Conservation (phyloP, 53 echinoderm and acorn worm genomes). For the Echinometra lucunter region DNA sequence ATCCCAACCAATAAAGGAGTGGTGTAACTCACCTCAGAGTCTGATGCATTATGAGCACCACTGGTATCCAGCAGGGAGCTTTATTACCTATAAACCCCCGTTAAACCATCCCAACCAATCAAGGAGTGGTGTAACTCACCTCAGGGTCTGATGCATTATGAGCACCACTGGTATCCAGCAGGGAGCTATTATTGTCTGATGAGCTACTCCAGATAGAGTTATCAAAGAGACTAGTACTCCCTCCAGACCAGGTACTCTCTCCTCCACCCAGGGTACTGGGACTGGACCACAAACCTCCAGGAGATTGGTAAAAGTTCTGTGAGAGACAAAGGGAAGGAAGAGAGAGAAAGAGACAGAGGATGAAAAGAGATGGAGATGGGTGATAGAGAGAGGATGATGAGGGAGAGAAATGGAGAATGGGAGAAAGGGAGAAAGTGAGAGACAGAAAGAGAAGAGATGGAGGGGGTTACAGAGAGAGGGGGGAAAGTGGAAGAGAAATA, state of each 20-base stretch:
- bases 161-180: constrained; percentile 79
- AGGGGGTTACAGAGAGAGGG: not conserved
- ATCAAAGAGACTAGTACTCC: constrained; percentile 46
- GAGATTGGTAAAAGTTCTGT: constrained; percentile 59
- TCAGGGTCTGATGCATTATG: constrained; percentile 56
- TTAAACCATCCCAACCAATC: not conserved
- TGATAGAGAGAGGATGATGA: not conserved
- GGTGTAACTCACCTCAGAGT: no score
- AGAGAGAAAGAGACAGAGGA: not conserved
- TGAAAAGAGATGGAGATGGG: not conserved
- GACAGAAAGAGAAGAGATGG: not conserved
- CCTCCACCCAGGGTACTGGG: constrained; percentile 35
- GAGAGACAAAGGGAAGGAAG: not conserved
- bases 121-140: not conserved
- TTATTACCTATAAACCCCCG: no score
- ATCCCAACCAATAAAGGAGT: no score
- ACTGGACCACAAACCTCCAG: constrained; percentile 33
- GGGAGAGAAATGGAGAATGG: not conserved
- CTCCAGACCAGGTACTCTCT: constrained; percentile 57
- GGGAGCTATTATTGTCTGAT: constrained; percentile 76
- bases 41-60: no score
- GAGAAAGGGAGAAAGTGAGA: not conserved
- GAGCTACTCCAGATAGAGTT: constrained; percentile 90
- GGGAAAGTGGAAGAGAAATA: not conserved
- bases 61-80: no score